Evolutionary conservation across 2,888 invertebrate species (phyloP).

Genomic region (Sabatieria punctata): DNA sequence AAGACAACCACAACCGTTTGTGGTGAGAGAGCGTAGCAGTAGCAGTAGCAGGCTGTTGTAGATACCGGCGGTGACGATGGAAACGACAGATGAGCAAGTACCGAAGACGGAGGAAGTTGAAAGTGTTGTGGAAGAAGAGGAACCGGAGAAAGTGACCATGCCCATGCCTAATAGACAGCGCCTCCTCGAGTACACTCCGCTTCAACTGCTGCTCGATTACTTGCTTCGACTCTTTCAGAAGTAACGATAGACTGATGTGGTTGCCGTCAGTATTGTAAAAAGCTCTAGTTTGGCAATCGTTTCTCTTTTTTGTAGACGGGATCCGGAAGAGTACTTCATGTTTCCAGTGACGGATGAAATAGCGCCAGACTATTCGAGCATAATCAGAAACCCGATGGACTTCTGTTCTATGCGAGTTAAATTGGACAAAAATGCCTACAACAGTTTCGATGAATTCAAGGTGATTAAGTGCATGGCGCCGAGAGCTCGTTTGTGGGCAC

Average conservation of each 20-base stretch:
- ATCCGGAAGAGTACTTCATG: slow-evolving; percentile 88
- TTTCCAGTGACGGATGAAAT: slow-evolving; percentile 94
- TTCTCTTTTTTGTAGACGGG: slow-evolving; percentile 41
- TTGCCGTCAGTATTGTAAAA: background rate
- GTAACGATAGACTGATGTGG: slow-evolving; percentile 16
- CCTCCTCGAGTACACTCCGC: slow-evolving; percentile 38
- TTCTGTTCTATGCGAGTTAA: slow-evolving; percentile 86
- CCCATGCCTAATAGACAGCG: slow-evolving; percentile 8
- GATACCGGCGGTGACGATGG: no score
- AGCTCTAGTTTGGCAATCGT: background rate
- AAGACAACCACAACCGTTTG: no score
- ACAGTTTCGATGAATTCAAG: slow-evolving; percentile 36
- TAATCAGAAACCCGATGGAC: slow-evolving; percentile 84
- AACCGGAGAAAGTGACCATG: slow-evolving; percentile 3
- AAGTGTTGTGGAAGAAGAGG: slow-evolving; percentile 7
- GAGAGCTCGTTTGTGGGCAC: background rate
- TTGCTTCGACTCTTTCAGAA: slow-evolving; percentile 61
- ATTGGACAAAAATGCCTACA: slow-evolving; percentile 71
- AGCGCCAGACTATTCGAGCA: slow-evolving; percentile 64
- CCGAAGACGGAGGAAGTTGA: slow-evolving; percentile 8
- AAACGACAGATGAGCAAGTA: background rate
- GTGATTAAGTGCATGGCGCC: slow-evolving; percentile 21
- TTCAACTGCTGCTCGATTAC: slow-evolving; percentile 60
- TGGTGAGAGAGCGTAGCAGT: no score
- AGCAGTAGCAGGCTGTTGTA: no score